A percentile compares a stretch with the other conserved stretches of the same genome.
These are phyloP conservation scores for Apamea epomidion DNA, from an alignment of 2,888 invertebrate species.

Conservation along the genomic window DNA sequence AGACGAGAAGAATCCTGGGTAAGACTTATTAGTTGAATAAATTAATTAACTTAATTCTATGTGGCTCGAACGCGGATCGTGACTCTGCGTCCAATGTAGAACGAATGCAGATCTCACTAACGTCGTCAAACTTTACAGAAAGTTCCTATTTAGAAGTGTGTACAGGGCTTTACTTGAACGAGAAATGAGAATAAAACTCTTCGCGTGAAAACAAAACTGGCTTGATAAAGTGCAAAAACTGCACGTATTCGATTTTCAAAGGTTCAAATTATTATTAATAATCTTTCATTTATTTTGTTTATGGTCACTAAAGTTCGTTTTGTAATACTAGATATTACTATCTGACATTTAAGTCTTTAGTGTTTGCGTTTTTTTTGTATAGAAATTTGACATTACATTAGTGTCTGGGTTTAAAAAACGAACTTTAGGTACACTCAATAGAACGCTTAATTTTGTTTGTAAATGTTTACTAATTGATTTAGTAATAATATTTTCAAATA, in stretches of 20 bases:
- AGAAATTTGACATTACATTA: too few species aligned
- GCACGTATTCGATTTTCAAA: constrained; percentile 6
- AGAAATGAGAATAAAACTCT: not conserved
- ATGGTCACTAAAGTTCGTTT: too few species aligned
- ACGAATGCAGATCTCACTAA: constrained; percentile 1
- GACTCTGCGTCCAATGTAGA: not conserved
- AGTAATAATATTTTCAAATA: too few species aligned
- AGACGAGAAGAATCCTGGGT: not conserved
- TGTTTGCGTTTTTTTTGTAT: not conserved
- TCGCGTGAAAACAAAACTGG: not conserved
- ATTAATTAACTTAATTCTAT: constrained; percentile 17
- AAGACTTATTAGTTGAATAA: constrained; percentile 18
- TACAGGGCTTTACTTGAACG: not conserved
- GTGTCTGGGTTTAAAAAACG: too few species aligned
- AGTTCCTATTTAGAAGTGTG: not conserved
- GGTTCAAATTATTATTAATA: not conserved
- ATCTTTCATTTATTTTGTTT: not conserved
- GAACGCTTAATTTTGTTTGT: not conserved
- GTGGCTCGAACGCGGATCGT: not conserved
- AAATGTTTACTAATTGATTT: not conserved
- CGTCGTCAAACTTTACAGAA: not conserved
- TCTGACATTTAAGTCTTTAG: too few species aligned
- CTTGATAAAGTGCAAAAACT: not conserved
- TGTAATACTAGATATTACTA: not conserved
- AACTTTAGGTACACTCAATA: too few species aligned